Evolutionary conservation across 2,113 vertebrate genomes (phyloP).

Genomic region (Pimephales promelas): DNA sequence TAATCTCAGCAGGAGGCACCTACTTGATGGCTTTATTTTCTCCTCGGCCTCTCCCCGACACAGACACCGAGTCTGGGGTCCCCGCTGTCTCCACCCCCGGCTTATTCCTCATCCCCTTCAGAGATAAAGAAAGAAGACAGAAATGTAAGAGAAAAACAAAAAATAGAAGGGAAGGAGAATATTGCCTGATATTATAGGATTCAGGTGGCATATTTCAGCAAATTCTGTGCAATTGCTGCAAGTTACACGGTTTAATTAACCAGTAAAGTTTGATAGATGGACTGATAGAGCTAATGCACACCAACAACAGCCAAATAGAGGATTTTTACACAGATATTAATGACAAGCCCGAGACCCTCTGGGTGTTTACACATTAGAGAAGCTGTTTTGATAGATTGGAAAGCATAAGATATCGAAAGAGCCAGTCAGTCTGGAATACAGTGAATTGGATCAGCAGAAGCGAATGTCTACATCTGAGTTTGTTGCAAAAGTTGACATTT

Average conservation of each 20-base stretch:
- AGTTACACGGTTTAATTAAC: slow-evolving; percentile 26
- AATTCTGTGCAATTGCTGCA: neutral
- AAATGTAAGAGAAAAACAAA: slow-evolving; percentile 22
- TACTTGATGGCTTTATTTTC: slow-evolving; percentile 99
- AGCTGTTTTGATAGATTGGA: slow-evolving; percentile 9
- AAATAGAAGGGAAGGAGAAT: neutral
- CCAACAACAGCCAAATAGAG: slow-evolving; percentile 14
- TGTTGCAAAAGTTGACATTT: neutral
- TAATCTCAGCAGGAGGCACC: slow-evolving; percentile 71
- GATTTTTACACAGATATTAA: neutral
- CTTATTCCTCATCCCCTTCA: slow-evolving; percentile 94
- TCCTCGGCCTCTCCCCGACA: slow-evolving; percentile 81
- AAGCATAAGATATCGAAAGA: neutral
- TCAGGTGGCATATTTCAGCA: neutral
- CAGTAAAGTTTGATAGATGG: neutral
- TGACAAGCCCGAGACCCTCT: slow-evolving; percentile 20
- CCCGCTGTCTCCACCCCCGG: slow-evolving; percentile 91
- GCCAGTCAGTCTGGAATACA: neutral
- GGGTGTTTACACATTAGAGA: slow-evolving; percentile 19
- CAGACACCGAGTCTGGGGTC: slow-evolving; percentile 87
- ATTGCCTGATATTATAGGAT: neutral
- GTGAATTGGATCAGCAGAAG: neutral
- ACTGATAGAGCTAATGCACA: neutral
- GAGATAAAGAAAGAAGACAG: slow-evolving; percentile 50
- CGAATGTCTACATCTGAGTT: neutral